phyloP scores from a whole-genome alignment of 23 tunicate species.

The Aplidium turbinatum region DNA sequence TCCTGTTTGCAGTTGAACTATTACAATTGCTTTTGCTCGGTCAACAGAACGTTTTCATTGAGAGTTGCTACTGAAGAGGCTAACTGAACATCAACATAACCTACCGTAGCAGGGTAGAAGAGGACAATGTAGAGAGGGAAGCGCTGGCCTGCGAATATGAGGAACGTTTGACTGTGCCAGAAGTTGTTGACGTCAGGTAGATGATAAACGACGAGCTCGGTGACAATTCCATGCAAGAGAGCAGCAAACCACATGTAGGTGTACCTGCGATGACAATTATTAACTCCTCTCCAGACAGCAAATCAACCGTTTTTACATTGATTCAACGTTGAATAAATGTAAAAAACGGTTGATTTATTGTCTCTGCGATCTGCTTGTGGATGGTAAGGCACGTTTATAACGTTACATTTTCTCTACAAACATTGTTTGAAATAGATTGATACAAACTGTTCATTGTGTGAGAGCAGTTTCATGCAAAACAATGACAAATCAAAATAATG shows the following conservation, averaged over 20 bases:
- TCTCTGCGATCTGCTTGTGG: neutral
- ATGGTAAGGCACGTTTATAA: too few relatives aligned
- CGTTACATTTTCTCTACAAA: too few relatives aligned
- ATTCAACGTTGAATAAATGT: neutral
- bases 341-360: neutral
- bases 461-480: too few relatives aligned
- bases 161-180: slow-evolving; percentile 85
- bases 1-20: too few relatives aligned
- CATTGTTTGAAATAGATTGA: too few relatives aligned
- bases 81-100: too few relatives aligned
- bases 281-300: neutral
- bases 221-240: slow-evolving; percentile 79
- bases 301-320: neutral
- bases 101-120: slow-evolving; percentile 88
- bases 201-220: slow-evolving; percentile 66
- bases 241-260: slow-evolving; percentile 91
- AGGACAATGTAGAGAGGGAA: slow-evolving; percentile 90
- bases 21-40: too few relatives aligned
- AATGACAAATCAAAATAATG: too few relatives aligned
- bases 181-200: slow-evolving; percentile 85
- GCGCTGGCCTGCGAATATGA: slow-evolving; percentile 75
- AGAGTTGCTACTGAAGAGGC: too few relatives aligned
- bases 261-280: slow-evolving; percentile 53
- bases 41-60: too few relatives aligned
- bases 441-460: too few relatives aligned